Base-by-base conservation (phyloP, 2,113 vertebrate species). In the Syngnathus scovelli region DNA sequence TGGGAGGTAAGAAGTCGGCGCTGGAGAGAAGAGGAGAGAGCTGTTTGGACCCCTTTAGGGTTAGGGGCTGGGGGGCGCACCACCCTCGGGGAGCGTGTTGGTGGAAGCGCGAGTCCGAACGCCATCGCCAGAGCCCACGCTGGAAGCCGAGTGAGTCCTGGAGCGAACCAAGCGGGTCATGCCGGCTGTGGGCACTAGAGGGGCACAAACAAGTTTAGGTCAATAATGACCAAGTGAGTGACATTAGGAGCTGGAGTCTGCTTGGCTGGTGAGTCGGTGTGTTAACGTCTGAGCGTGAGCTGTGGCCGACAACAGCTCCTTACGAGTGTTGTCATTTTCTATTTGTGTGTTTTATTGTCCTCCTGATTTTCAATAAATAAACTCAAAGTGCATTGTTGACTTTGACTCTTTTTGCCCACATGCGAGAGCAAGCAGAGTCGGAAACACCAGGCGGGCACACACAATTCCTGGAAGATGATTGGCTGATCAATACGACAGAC, bases 81-180 rank as follows among this genome's bases (percentile, higher is more conserved):
- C 72, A 52, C 76, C 81, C 41, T 81, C 93, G 1, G 91, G 87
- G 77, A 77, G 85, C 1, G 78, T 82, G 85, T 78, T 91, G 87
- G 88, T 85, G 15, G 92, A 81, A 41, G 91, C 85, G 36, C 93
- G 92, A 85, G 89, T 92, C 66, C 93, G 94, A 21, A 75, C 38
- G 15, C 93, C 92, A 7, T 98, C 94, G 0, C 88, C 87, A 3
- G 96, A 95, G 75, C 93, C 92, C 33, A 94, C 83, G 23, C 95
- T 98, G 6, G 95, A 96, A 60, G 94, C 91, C 1, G 95, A 96
- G 83, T 95, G 94, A 66, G 94, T 96, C 60, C 95, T 93, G 69
- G 95, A 94, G 67, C 95, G 94, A 49, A 90, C 91, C 77, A 97
- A 87, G 41, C 96, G 90, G 51, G 95, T 97, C 95, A 98, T 96